These are phyloP conservation scores for Nomada fabriciana DNA, from an alignment of 2,888 invertebrate species.

Conservation along the genomic window DNA sequence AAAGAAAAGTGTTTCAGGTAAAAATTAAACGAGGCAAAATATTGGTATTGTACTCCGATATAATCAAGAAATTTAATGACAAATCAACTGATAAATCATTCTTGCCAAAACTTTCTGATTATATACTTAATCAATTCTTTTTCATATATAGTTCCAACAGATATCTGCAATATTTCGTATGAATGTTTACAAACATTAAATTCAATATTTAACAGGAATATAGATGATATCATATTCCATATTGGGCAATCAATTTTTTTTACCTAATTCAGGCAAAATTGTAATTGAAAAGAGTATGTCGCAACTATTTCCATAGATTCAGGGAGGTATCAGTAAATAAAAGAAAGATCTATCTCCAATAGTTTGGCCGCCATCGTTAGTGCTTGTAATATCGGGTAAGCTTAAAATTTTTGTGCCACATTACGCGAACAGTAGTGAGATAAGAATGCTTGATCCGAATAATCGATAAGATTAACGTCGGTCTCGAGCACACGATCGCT, in stretches of 20 bases:
- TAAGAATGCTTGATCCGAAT: constrained; percentile 59
- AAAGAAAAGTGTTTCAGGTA: too few species aligned
- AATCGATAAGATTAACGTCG: constrained; percentile 70
- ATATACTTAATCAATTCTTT: too few species aligned
- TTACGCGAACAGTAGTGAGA: constrained; percentile 67
- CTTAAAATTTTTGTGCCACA: constrained; percentile 65
- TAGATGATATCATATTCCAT: not conserved
- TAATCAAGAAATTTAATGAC: too few species aligned
- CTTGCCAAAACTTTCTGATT: too few species aligned
- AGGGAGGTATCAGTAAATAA: constrained; percentile 26
- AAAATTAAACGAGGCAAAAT: too few species aligned
- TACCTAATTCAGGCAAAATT: too few species aligned
- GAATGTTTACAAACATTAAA: not conserved
- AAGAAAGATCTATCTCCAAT: constrained; percentile 25
- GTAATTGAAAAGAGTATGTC: constrained; percentile 22
- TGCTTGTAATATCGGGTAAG: constrained; percentile 57
- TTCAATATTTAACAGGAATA: not conserved
- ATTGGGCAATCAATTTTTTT: too few species aligned
- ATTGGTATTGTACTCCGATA: too few species aligned
- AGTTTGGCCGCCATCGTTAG: constrained; percentile 55
- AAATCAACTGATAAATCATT: too few species aligned
- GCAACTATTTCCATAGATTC: constrained; percentile 41
- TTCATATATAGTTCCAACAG: too few species aligned
- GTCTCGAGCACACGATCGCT: constrained; percentile 25
- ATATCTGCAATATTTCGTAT: too few species aligned